Evolutionary conservation across 2,888 invertebrate genomes (phyloP), one percentile per base, ranked within the genome.

Genomic region (Nomada hirtipes): DNA sequence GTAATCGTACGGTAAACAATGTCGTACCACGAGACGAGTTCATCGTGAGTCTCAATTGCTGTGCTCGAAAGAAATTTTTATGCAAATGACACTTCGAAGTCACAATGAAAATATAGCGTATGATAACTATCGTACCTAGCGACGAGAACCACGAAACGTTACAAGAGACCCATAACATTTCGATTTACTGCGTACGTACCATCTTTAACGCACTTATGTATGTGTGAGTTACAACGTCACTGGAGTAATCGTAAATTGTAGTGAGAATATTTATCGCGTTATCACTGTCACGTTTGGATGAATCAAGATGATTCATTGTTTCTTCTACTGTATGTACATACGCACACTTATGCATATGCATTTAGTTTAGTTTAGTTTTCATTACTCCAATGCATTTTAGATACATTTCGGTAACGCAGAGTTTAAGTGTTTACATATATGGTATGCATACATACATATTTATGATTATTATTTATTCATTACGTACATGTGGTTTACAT

Each of bases 251-350:
- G 59, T 42, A 74, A 77, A 77, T 74, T 13, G 13, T 23, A 55
- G 44, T 4, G 68, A 26, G 26, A 59, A 68, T 72, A 79, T 73
- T 81, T 84, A 81, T 75, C 72, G 29, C 53, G 20, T 63, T 79
- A 76, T 80, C 78, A 67, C 23, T 74, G 75, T 76, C 59, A 20
- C 52, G 64, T 59, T 68, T 47, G 29, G 26, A 64, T 60, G 61
- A 76, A 75, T 72, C 44, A 42, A 29, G 59, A 76, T 85, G 83
- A 85, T 63, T 87, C 79, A 85, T 65, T 26, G 68, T 61, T 29
- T 60, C 18, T 36, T 55, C 13, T 47, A 4, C 15, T 47, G 3
- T 15, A 10, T 13, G 47, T 13, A 23, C 20, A 20, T 20, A 23
- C 36, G 7, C 36, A 36, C 36, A 36, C 36, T 36, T 36, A 36